Conservation (phyloP, 2,888 invertebrate species). For the Aethes cnicana region DNA sequence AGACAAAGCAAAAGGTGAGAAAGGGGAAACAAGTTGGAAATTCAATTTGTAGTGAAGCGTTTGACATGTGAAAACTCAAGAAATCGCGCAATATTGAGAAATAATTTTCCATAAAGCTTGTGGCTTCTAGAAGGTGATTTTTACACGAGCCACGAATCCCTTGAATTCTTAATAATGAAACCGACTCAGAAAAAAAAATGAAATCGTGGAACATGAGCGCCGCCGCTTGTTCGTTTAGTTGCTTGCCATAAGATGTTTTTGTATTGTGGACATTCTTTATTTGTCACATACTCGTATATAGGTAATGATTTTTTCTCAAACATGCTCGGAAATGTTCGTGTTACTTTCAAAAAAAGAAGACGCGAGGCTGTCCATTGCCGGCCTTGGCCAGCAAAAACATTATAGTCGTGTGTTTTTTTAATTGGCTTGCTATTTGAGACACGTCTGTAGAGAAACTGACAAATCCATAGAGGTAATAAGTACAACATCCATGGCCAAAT, state of each 20-base stretch:
- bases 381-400: too few species aligned
- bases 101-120: slow-evolving; percentile 31
- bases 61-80: slow-evolving; percentile 31
- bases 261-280: too few species aligned
- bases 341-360: too few species aligned
- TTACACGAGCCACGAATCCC: slow-evolving; percentile 6
- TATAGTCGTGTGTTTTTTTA: too few species aligned
- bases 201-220: neutral
- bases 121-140: slow-evolving; percentile 11
- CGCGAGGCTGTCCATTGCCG: too few species aligned
- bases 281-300: too few species aligned
- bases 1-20: neutral
- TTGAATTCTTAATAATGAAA: slow-evolving; percentile 14
- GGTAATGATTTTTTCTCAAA: too few species aligned
- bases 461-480: too few species aligned
- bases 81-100: slow-evolving; percentile 31
- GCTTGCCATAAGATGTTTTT: neutral
- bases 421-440: too few species aligned
- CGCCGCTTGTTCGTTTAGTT: neutral
- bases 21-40: slow-evolving; percentile 16
- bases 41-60: slow-evolving; percentile 23
- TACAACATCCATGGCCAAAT: too few species aligned
- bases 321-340: too few species aligned
- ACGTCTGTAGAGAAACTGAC: too few species aligned
- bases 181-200: slow-evolving; percentile 4